phyloP scores from a whole-genome alignment of 53 echinoderm and acorn worm genomes.

The Echinarachnius parma region DNA sequence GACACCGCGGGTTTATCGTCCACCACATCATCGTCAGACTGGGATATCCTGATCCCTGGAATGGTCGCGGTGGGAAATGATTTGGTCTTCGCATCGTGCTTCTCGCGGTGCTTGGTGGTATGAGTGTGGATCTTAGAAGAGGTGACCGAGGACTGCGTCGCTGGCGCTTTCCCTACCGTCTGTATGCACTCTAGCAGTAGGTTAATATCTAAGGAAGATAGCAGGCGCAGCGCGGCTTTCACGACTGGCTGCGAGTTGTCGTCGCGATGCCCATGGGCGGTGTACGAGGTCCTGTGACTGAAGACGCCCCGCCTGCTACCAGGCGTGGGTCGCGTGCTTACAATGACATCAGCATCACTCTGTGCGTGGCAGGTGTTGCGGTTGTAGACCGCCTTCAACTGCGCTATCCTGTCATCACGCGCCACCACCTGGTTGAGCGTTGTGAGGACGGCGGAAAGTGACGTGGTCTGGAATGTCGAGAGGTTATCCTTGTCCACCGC shows the following conservation, averaged over 20 bases:
- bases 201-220: slow-evolving; percentile 66
- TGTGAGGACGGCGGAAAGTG: slow-evolving; percentile 32
- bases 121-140: background rate
- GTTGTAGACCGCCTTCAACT: slow-evolving; percentile 40
- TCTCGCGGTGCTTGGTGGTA: slow-evolving; percentile 31
- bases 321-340: slow-evolving; percentile 3
- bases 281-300: slow-evolving; percentile 38
- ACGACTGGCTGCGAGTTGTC: slow-evolving; percentile 33
- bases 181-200: slow-evolving; percentile 67
- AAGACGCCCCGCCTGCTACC: slow-evolving; percentile 36
- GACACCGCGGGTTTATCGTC: background rate
- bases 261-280: slow-evolving; percentile 27
- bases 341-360: slow-evolving; percentile 35
- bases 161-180: slow-evolving; percentile 43
- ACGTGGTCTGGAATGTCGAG: slow-evolving; percentile 45
- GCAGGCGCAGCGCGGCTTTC: slow-evolving; percentile 53
- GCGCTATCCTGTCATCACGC: slow-evolving; percentile 37
- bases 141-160: background rate
- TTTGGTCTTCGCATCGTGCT: slow-evolving; percentile 22
- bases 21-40: slow-evolving; percentile 19
- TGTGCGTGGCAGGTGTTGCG: slow-evolving; percentile 17
- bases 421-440: slow-evolving; percentile 39
- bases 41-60: slow-evolving; percentile 40
- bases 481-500: slow-evolving; percentile 39
- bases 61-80: slow-evolving; percentile 19